Conservation (phyloP, 2,113 vertebrate genomes). For the Pangasianodon gigas region DNA sequence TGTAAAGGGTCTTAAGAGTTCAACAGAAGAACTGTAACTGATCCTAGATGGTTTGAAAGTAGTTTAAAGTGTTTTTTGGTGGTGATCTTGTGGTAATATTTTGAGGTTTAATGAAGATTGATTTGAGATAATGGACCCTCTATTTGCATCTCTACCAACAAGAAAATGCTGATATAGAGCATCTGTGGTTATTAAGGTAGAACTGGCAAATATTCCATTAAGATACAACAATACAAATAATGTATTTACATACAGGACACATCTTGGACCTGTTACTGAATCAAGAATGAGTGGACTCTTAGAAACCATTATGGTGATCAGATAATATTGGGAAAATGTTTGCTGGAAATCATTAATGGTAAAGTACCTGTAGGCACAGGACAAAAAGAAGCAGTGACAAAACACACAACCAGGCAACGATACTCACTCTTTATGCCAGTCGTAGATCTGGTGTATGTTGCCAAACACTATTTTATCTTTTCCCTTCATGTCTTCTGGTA, state of each 20-base stretch:
- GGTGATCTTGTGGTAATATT: neutral
- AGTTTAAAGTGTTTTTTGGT: neutral
- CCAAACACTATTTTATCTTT: conserved; percentile 93
- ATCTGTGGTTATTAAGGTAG: neutral
- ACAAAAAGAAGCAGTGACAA: neutral
- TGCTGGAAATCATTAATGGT: neutral
- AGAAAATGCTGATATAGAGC: too few relatives aligned
- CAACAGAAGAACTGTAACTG: neutral
- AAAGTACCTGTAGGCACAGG: neutral
- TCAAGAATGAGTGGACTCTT: too few relatives aligned
- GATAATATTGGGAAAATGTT: neutral
- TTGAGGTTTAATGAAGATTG: neutral
- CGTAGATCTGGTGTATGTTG: conserved; percentile 92
- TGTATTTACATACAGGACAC: neutral
- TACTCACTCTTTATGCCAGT: conserved; percentile 93
- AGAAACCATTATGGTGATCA: neutral
- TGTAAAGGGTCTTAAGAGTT: neutral
- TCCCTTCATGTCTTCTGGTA: conserved; percentile 88
- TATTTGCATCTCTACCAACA: neutral
- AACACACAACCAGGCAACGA: neutral
- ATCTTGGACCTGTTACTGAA: neutral
- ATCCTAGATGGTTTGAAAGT: too few relatives aligned
- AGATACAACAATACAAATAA: neutral
- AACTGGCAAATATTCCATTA: neutral
- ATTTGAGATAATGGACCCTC: neutral